Percentiles rank a stretch among this genome's conserved stretches.
These are phyloP conservation scores for Ahaetulla prasina DNA, from an alignment of 2,113 vertebrate genomes.

Conservation along the genomic window DNA sequence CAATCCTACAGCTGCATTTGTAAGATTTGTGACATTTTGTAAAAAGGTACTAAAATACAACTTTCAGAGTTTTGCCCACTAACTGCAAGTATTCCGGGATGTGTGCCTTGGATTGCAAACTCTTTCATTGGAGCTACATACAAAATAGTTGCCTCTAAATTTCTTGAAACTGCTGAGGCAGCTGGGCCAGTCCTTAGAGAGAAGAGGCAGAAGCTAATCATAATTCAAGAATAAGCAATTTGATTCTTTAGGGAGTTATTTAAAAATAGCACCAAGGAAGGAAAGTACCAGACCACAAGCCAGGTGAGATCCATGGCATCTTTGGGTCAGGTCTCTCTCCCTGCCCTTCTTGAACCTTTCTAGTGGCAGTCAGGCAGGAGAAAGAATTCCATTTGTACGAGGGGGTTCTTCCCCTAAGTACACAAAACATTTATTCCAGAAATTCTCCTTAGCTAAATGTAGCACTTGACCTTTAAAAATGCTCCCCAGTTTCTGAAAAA, in stretches of 20 bases:
- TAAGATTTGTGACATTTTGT: neutral
- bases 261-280: neutral
- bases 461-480: neutral
- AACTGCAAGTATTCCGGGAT: neutral
- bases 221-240: neutral
- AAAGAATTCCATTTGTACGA: neutral
- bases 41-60: neutral
- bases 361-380: neutral
- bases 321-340: neutral
- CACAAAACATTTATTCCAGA: neutral
- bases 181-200: neutral
- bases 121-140: neutral
- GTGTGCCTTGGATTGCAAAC: too few species aligned
- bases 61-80: neutral
- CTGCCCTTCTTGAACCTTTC: neutral
- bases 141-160: neutral
- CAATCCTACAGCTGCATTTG: neutral
- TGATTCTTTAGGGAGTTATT: neutral
- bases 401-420: neutral
- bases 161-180: neutral
- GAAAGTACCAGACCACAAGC: neutral
- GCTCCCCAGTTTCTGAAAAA: neutral
- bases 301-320: neutral
- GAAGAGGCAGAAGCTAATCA: neutral
- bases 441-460: neutral